A percentile compares a stretch with the other conserved stretches of the same genome.
Conservation (phyloP, 2,113 vertebrate genomes). For the Tetrax tetrax region DNA sequence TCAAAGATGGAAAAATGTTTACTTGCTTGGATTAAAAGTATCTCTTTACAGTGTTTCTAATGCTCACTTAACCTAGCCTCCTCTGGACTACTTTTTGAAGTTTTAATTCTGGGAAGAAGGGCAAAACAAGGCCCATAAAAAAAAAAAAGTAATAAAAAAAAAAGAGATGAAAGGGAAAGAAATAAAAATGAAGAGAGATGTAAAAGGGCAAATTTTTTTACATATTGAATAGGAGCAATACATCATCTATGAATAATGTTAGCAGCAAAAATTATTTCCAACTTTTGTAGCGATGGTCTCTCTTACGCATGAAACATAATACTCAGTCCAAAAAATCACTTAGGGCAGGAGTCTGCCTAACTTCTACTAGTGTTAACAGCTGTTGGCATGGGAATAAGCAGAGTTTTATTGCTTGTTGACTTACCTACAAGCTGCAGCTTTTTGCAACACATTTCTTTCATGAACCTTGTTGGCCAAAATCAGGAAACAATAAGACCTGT, state of each 20-base stretch:
- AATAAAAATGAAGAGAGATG: background rate
- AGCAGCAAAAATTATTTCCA: background rate
- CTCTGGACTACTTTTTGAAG: background rate
- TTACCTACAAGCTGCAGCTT: background rate
- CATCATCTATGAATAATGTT: background rate
- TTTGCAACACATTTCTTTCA: background rate
- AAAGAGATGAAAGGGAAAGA: background rate
- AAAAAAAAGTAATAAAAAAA: background rate
- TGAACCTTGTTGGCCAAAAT: background rate
- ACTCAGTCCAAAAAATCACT: background rate
- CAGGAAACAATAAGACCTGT: background rate
- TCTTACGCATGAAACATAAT: background rate
- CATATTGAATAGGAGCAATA: background rate
- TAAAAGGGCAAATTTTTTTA: background rate
- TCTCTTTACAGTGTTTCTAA: background rate
- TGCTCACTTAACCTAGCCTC: background rate
- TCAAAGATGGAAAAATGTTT: background rate
- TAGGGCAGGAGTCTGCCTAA: background rate
- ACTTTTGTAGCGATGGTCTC: background rate
- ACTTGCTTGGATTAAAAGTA: background rate
- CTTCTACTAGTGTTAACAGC: background rate
- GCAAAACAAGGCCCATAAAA: background rate
- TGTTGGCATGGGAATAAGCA: background rate
- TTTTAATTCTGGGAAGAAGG: background rate
- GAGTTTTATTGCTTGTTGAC: background rate